Evolutionary conservation across 2,113 vertebrate species (phyloP), one percentile per base, ranked within the genome.

Genomic region (Smithornis capensis): DNA sequence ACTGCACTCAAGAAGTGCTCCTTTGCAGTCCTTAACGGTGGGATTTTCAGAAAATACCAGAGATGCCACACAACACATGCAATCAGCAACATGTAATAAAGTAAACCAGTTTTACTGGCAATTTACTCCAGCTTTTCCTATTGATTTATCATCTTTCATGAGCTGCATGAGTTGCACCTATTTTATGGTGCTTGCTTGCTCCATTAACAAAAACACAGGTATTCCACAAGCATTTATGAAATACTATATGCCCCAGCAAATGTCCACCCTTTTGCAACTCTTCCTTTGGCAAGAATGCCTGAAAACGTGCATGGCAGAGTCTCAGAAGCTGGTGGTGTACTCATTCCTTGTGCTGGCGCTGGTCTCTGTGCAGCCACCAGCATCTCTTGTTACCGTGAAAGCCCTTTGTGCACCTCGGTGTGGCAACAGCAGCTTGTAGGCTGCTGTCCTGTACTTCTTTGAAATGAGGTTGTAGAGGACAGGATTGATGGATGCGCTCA

Each of bases 391-490:
- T 4, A 87, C 49, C 0, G 86, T 95, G 74, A 98, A 92, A 86
- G 97, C 96, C 42, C 97, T 96, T 81, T 82, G 96, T 29, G 93
- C 71, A 50, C 89, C 77, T 45, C 68, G 78, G 56, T 35, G 94
- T 3, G 96, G 73, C 47, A 98, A 83, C 92, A 98, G 98, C 56
- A 99, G 98, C 75, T 98, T 98, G 53, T 95, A 97, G 91, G 98
- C 98, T 0, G 98, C 98, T 1, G 98, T 96, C 73, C 98, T 93
- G 91, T 99, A 99, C 96, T 98, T 98, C 95, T 98, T 98, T 1
- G 98, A 99, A 95, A 99, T 98, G 90, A 99, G 98, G 97, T 99
- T 99, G 97, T 99, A 99, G 92, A 99, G 98, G 47, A 99, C 95
- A 0, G 98, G 98, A 95, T 98, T 99, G 98, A 99, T 98, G 92